Evolutionary conservation across 1,140 invertebrate genomes (phyloP).

Genomic region (Trinorchestia longiramus): DNA sequence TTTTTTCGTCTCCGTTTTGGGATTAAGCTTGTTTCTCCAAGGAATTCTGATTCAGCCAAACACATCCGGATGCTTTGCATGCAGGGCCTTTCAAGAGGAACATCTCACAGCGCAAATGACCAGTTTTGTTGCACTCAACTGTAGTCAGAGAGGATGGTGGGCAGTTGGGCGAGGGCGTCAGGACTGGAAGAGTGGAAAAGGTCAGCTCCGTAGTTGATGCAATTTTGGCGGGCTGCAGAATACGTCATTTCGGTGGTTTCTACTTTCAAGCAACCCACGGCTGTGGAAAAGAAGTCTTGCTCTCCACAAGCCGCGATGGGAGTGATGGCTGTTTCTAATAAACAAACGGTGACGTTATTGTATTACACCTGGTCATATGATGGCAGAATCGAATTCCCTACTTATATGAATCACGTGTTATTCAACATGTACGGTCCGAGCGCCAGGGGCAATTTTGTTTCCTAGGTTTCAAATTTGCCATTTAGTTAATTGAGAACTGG

Average conservation of each 20-base stretch:
- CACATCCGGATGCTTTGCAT: too few relatives aligned
- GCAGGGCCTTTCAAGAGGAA: neutral
- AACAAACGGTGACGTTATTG: neutral
- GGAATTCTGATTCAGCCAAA: too few relatives aligned
- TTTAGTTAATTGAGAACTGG: neutral
- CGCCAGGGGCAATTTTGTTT: neutral
- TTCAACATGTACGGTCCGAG: neutral
- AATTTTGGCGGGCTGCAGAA: constrained; percentile 23
- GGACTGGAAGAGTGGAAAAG: neutral
- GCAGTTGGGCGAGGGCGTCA: neutral
- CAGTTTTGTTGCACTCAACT: neutral
- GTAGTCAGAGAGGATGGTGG: neutral
- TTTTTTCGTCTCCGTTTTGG: too few relatives aligned
- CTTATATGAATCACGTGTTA: neutral
- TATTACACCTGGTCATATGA: neutral
- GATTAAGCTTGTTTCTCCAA: too few relatives aligned
- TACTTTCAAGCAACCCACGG: neutral
- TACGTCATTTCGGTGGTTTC: neutral
- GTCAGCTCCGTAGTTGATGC: constrained; percentile 15
- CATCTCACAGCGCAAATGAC: neutral
- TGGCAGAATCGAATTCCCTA: neutral
- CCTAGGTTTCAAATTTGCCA: neutral
- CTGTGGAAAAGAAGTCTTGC: neutral
- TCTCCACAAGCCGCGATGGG: neutral
- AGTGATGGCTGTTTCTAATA: neutral